Evolutionary conservation across 2,888 invertebrate species (phyloP).

Genomic region (Aethes cnicana): DNA sequence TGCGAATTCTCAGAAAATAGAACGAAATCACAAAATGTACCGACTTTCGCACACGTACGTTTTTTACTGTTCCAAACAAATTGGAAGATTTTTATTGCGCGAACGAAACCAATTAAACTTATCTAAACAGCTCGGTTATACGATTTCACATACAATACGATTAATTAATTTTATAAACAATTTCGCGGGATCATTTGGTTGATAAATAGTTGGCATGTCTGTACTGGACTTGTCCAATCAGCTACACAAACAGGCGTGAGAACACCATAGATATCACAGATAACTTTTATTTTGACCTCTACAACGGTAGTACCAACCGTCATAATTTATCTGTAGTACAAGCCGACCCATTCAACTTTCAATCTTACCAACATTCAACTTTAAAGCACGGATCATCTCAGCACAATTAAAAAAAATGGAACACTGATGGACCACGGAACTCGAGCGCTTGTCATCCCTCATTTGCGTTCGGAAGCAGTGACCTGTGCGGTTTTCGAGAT

Average conservation of each 20-base stretch:
- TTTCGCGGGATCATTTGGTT: constrained; percentile 43
- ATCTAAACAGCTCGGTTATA: neutral
- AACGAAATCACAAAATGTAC: no score
- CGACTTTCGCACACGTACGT: no score
- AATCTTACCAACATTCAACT: constrained; percentile 25
- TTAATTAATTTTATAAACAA: constrained; percentile 13
- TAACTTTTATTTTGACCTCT: constrained; percentile 66
- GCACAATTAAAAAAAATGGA: constrained; percentile 12
- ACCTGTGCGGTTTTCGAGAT: constrained; percentile 64
- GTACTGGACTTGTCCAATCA: constrained; percentile 61
- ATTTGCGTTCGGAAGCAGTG: constrained; percentile 76
- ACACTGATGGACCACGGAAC: constrained; percentile 44
- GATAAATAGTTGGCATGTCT: constrained; percentile 63
- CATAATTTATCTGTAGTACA: constrained; percentile 36
- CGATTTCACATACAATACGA: constrained; percentile 3
- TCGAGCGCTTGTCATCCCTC: constrained; percentile 69
- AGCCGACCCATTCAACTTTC: constrained; percentile 30
- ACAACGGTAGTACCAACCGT: constrained; percentile 47
- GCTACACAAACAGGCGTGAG: constrained; percentile 69
- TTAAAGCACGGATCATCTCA: constrained; percentile 27
- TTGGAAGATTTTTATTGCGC: neutral
- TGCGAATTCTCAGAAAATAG: no score
- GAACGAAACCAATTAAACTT: constrained; percentile 9
- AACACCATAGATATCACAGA: constrained; percentile 65
- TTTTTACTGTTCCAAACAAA: neutral